Evolutionary conservation across 2,113 vertebrate species (phyloP), one percentile per base, ranked within the genome.

Genomic region (Xyliphius kryptos): DNA sequence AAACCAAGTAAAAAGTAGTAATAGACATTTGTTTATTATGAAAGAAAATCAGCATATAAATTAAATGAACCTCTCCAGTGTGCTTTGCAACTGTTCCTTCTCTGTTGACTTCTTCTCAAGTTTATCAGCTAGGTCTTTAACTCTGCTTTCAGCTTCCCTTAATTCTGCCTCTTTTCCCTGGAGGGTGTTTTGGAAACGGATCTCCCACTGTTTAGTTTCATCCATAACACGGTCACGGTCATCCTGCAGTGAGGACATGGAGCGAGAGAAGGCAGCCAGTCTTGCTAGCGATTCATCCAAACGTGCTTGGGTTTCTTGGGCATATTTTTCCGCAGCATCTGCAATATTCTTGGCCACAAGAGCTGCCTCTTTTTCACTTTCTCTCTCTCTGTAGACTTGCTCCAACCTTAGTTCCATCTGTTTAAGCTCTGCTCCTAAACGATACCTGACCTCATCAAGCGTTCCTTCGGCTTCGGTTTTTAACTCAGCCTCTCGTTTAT

Each of bases 241-340:
- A 11, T 97, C 89, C 69, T 98, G 96, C 72, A 99, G 87, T 5
- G 96, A 97, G 10, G 93, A 96, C 96, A 99, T 98, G 78, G 92
- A 95, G 56, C 86, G 89, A 0, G 89, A 92, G 79, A 98, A 97
- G 66, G 94, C 94, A 0, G 91, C 92, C 19, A 98, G 86, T 65
- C 93, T 82, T 37, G 92, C 93, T 57, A 98, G 75, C 0, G 91
- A 91, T 77, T 89, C 86, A 8, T 95, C 91, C 26, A 97, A 79
- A 22, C 70, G 90, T 14, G 85, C 80, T 71, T 95, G 89, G 67
- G 88, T 67, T 56, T 91, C 79, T 67, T 88, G 89, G 8, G 84
- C 77, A 49, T 89, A 88, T 21, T 71, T 78, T 68, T 91, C 86
- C 6, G 90, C 89, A 9, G 41, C 73, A 41, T 82, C 82, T 36